phyloP scores from a whole-genome alignment of 2,888 invertebrate species.

The Elmis aenea region DNA sequence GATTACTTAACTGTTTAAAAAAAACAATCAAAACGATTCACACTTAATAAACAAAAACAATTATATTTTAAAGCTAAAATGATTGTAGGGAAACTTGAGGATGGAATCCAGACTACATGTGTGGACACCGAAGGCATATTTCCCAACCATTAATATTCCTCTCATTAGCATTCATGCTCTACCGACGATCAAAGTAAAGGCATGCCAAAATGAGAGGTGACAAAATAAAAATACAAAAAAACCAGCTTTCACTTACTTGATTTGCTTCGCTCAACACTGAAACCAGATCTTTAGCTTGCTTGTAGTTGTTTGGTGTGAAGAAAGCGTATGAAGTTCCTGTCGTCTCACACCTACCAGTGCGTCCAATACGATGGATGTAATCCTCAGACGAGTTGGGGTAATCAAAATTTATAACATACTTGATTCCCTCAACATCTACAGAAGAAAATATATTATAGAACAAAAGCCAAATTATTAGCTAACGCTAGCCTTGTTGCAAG shows the following conservation, averaged over 20 bases:
- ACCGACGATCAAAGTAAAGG: conserved; percentile 56
- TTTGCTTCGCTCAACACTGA: conserved; percentile 87
- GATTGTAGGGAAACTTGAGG: conserved; percentile 51
- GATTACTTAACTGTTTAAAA: too few relatives aligned
- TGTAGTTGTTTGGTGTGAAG: conserved; percentile 83
- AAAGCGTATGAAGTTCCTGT: conserved; percentile 93
- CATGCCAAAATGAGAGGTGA: conserved; percentile 62
- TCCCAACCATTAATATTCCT: conserved; percentile 61
- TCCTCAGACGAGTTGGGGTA: conserved; percentile 94
- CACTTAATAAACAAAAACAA: too few relatives aligned
- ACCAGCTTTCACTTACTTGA: conserved; percentile 54
- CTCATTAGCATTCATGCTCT: conserved; percentile 72
- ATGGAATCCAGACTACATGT: conserved; percentile 68
- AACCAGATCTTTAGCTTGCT: conserved; percentile 84
- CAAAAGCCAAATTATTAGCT: background rate
- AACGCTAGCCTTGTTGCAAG: too few relatives aligned
- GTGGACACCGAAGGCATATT: conserved; percentile 78
- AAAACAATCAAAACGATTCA: too few relatives aligned
- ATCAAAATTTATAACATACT: conserved; percentile 94
- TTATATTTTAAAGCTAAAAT: too few relatives aligned
- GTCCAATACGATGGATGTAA: conserved; percentile 92
- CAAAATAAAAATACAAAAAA: conserved; percentile 1
- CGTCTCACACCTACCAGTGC: conserved; percentile 82
- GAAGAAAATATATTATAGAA: background rate
- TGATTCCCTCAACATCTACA: conserved; percentile 93